These are phyloP conservation scores for Cryptus viduatorius DNA, from an alignment of 2,888 invertebrate genomes.

Conservation along the genomic window DNA sequence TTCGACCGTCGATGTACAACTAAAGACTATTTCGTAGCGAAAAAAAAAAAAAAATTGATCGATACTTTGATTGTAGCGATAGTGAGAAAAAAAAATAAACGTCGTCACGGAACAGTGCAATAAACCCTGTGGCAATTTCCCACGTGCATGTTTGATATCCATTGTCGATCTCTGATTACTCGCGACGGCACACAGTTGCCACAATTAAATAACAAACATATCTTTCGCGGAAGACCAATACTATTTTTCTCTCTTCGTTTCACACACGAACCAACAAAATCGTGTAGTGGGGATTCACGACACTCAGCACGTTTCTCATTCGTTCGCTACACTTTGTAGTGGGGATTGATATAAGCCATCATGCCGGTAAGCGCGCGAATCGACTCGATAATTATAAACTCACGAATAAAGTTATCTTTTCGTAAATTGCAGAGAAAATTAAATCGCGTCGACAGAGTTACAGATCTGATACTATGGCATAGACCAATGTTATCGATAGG, in stretches of 20 bases:
- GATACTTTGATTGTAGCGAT: background rate
- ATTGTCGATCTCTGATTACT: background rate
- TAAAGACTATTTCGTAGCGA: no score
- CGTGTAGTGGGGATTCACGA: background rate
- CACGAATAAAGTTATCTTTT: background rate
- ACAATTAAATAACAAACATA: background rate
- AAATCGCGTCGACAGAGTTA: background rate
- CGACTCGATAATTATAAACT: background rate
- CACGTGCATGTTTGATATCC: background rate
- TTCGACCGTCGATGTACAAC: no score
- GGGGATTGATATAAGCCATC: background rate
- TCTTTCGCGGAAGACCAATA: background rate
- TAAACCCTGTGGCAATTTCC: background rate
- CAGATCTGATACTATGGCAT: constrained; percentile 20
- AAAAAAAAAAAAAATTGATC: background rate
- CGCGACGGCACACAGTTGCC: background rate
- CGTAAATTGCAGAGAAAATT: background rate
- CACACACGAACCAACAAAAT: background rate
- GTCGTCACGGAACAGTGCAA: background rate
- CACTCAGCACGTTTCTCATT: background rate
- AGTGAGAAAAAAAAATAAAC: background rate
- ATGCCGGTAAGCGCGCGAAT: constrained; percentile 1
- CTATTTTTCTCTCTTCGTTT: background rate
- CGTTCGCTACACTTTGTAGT: background rate
- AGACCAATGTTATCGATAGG: constrained; percentile 20